Conservation (phyloP, 30 jellyfish, hydroid and myxozoan species). For the Phacellophora camtschatica region DNA sequence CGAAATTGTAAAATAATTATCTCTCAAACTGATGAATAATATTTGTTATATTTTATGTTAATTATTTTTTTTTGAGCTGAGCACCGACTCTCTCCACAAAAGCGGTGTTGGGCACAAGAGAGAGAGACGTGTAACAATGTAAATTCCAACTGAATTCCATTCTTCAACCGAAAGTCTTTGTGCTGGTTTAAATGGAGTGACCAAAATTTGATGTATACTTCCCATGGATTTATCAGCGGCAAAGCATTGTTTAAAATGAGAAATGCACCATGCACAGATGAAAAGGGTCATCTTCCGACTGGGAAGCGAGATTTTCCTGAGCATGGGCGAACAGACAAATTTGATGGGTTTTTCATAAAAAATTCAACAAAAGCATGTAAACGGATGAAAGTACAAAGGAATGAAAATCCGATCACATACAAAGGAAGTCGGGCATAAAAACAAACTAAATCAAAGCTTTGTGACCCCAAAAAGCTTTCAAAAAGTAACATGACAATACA, state of each 20-base stretch:
- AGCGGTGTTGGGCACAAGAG: too few species aligned
- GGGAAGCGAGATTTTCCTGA: neutral
- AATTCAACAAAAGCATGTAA: neutral
- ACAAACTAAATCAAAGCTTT: neutral
- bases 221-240: neutral
- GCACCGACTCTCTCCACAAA: too few species aligned
- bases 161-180: too few species aligned
- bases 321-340: neutral
- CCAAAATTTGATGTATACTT: neutral
- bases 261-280: neutral
- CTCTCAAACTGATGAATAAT: too few species aligned
- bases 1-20: neutral
- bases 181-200: neutral
- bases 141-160: too few species aligned
- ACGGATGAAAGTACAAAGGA: neutral
- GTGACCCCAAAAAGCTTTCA: neutral
- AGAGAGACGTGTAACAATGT: too few species aligned
- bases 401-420: neutral
- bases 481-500: too few species aligned
- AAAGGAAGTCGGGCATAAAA: constrained; percentile 29
- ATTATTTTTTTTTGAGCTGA: too few species aligned
- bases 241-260: neutral
- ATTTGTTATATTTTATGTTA: too few species aligned
- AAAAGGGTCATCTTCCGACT: neutral
- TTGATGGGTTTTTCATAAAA: neutral